phyloP scores from a whole-genome alignment of 2,797 vertebrate species.

The Pampus argenteus region DNA sequence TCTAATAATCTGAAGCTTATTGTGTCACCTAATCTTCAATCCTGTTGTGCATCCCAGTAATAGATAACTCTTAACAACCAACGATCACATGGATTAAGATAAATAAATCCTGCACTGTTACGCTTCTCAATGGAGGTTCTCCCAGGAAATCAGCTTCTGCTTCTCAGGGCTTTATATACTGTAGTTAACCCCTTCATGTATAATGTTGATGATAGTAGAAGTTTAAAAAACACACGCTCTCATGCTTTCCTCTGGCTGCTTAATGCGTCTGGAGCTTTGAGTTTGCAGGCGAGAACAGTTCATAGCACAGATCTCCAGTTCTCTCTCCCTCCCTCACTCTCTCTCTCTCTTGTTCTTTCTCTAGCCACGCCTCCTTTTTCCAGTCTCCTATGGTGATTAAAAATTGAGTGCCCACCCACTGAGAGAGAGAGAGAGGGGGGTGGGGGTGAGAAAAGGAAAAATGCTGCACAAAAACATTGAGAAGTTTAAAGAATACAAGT shows the following conservation, averaged over 20 bases:
- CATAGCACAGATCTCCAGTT: slow-evolving; percentile 30
- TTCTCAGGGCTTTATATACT: slow-evolving; percentile 19
- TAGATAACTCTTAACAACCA: slow-evolving; percentile 43
- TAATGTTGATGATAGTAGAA: background rate
- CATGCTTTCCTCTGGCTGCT: slow-evolving; percentile 14
- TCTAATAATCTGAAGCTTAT: slow-evolving; percentile 50
- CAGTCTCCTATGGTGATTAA: slow-evolving; percentile 68
- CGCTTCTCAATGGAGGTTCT: slow-evolving; percentile 22
- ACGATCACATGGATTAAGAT: slow-evolving; percentile 60
- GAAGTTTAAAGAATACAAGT: slow-evolving; percentile 21
- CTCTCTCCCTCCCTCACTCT: too few species aligned
- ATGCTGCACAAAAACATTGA: slow-evolving; percentile 11
- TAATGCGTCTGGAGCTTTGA: slow-evolving; percentile 31
- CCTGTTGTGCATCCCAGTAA: slow-evolving; percentile 39
- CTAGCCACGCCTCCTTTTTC: slow-evolving; percentile 13
- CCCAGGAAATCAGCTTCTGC: slow-evolving; percentile 32
- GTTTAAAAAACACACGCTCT: slow-evolving; percentile 1
- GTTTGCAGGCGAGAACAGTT: slow-evolving; percentile 40
- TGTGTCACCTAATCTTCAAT: slow-evolving; percentile 48
- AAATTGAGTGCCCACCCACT: slow-evolving; percentile 67
- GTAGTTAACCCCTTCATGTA: slow-evolving; percentile 3
- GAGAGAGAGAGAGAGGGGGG: slow-evolving; percentile 15
- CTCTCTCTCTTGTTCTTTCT: background rate
- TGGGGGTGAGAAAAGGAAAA: slow-evolving; percentile 23
- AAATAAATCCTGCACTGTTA: slow-evolving; percentile 60